Evolutionary conservation across 2,797 vertebrate species (phyloP).

Genomic region (Typhlichthys eigenmanni): DNA sequence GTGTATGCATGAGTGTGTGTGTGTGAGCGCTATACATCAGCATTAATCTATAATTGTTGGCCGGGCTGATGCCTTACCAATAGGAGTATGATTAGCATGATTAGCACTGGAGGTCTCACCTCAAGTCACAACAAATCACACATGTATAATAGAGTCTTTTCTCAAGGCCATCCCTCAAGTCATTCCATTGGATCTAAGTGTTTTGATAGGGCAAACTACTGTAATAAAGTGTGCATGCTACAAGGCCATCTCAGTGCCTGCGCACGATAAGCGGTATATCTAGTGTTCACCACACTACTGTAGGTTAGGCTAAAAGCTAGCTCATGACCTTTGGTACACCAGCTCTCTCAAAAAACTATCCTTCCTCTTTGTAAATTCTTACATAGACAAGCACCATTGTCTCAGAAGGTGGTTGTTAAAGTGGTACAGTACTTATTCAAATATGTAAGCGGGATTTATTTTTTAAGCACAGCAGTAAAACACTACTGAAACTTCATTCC

Average conservation of each 20-base stretch:
- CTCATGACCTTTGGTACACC: constrained; percentile 45
- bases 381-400: too few species aligned
- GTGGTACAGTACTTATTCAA: too few species aligned
- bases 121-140: constrained; percentile 66
- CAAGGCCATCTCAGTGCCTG: constrained; percentile 53
- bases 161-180: constrained; percentile 62
- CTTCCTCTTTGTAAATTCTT: background rate
- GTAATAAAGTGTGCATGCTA: constrained; percentile 30
- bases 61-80: constrained; percentile 53
- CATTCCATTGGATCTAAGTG: constrained; percentile 50
- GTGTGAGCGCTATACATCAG: constrained; percentile 50
- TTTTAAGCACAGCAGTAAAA: too few species aligned
- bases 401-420: too few species aligned
- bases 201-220: constrained; percentile 52
- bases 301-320: constrained; percentile 50
- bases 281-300: constrained; percentile 25
- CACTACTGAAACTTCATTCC: too few species aligned
- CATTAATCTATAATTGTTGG: constrained; percentile 66
- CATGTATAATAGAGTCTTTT: constrained; percentile 56
- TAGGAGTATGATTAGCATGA: constrained; percentile 56
- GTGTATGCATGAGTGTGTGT: constrained; percentile 6
- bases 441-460: too few species aligned
- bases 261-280: constrained; percentile 48
- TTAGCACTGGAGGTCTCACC: constrained; percentile 67
- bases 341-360: constrained; percentile 7